Evolutionary conservation across 2,888 invertebrate species (phyloP).

Genomic region (Lasioglossum marginatum): DNA sequence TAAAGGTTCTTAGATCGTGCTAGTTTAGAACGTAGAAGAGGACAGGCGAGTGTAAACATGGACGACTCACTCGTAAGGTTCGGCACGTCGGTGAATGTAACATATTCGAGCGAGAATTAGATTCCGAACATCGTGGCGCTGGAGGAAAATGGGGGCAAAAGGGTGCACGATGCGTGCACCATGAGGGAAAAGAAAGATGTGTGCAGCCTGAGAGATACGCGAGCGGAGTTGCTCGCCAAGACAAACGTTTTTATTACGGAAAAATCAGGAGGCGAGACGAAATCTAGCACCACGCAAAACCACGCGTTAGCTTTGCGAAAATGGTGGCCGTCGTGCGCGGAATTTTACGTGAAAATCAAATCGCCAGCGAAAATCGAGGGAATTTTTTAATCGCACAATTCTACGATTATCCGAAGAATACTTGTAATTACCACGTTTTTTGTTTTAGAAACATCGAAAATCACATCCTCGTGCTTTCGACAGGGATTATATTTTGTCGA

Average conservation of each 20-base stretch:
- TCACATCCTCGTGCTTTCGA: neutral
- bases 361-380: too few relatives aligned
- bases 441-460: neutral
- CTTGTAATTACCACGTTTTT: too few relatives aligned
- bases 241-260: slow-evolving; percentile 83
- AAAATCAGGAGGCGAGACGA: slow-evolving; percentile 82
- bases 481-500: neutral
- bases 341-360: neutral
- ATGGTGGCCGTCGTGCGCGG: slow-evolving; percentile 28
- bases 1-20: too few relatives aligned
- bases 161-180: neutral
- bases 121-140: neutral
- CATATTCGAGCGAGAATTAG: neutral
- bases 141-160: neutral
- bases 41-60: too few relatives aligned
- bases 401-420: too few relatives aligned
- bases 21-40: too few relatives aligned
- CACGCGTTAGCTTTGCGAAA: slow-evolving; percentile 49
- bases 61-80: neutral
- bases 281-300: slow-evolving; percentile 78
- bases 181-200: slow-evolving; percentile 37
- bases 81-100: neutral
- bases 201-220: slow-evolving; percentile 70
- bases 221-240: slow-evolving; percentile 77
- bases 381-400: too few relatives aligned